These are phyloP conservation scores for Stomatorhinus ivindoensis DNA, from an alignment of 2,113 vertebrate genomes.

Conservation along the genomic window DNA sequence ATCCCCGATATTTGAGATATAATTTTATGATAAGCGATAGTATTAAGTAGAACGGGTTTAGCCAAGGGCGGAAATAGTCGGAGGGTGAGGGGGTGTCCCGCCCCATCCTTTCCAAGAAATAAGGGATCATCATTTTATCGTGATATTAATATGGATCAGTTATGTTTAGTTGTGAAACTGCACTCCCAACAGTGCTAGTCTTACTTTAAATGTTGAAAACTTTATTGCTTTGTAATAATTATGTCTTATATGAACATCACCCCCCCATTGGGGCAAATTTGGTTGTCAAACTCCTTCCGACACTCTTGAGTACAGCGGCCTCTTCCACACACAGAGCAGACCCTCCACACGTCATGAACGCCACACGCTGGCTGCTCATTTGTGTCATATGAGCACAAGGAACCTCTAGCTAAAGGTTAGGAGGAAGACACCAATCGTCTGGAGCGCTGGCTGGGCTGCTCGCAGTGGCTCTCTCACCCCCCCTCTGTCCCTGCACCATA, in stretches of 20 bases:
- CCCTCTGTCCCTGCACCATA: background rate
- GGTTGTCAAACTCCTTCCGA: background rate
- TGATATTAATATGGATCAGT: background rate
- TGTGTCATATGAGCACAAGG: background rate
- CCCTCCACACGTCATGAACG: background rate
- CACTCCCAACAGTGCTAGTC: background rate
- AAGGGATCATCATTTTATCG: background rate
- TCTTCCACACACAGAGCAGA: background rate
- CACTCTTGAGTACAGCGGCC: background rate
- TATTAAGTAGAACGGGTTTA: background rate
- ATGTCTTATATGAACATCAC: too few species aligned
- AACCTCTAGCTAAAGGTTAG: background rate
- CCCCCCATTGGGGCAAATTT: too few species aligned
- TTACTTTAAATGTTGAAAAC: background rate
- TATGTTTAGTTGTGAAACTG: background rate
- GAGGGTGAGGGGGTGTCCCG: background rate
- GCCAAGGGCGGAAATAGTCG: too few species aligned
- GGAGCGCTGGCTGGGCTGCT: background rate
- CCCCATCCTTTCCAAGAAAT: background rate
- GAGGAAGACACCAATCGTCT: background rate
- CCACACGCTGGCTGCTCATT: background rate
- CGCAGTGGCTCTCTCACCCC: background rate
- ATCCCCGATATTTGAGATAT: background rate
- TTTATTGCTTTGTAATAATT: background rate
- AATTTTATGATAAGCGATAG: background rate